Evolutionary conservation across 2,888 invertebrate genomes (phyloP), one percentile per base, ranked within the genome.

Genomic region (Lasius fuliginosus): DNA sequence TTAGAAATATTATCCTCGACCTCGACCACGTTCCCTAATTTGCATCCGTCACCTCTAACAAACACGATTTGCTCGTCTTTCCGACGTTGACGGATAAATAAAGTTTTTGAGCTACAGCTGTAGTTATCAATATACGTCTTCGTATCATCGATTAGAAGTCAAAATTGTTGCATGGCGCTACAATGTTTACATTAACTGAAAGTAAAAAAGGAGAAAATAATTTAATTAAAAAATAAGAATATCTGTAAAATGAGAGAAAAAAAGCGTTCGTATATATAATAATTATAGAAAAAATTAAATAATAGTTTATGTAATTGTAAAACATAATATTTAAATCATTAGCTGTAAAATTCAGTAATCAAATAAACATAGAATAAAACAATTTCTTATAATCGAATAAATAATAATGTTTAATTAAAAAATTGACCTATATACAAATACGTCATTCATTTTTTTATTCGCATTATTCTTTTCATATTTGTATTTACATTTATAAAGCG

Each of bases 1-100:
- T 53, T 68, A 27, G 77, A 77, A 77, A 69, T 77, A 77, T 77
- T 77, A 77, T 53, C 30, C 42, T 42, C 56, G 40, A 69, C 69
- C 77, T 69, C 56, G 40, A 69, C 69, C 27, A 56, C 30, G 53
- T 56, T 77, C 40, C 30, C 77, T 77, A 77, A 77, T 77, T 77
- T 77, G 69, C 77, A 77, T 77, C 77, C 56, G 77, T 77, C 77
- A 77, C 42, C 40, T 77, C 77, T 77, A 77, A 56, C 77, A 69
- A 69, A 77, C 77, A 77, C 77, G 53, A 56, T 69, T 77, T 56
- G 40, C 69, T 56, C 77, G 30, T 56, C 40, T 77, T 77, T 40
- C 69, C 68, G 77, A 77, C 77, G 40, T 77, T 77, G 69, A 77
- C 30, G 53, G 56, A 77, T 77, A 68, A 77, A 77, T 77, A n/a